Conservation (phyloP, 2,888 invertebrate species). For the Drosophila acutilabella region DNA sequence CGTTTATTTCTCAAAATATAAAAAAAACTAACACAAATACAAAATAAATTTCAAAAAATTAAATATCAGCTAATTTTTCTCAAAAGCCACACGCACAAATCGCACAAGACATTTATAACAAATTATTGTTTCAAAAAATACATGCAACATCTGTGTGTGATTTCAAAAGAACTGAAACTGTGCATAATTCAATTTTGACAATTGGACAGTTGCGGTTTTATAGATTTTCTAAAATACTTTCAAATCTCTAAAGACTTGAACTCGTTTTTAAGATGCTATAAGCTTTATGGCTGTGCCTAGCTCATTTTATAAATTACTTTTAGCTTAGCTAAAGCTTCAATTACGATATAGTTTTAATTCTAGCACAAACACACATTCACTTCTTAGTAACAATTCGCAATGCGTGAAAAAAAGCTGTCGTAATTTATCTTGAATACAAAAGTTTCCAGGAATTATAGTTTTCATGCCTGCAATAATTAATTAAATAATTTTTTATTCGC, state of each 20-base stretch:
- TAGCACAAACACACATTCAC: constrained; percentile 18
- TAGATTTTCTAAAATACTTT: background rate
- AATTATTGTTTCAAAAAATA: constrained; percentile 43
- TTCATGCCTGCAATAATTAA: constrained; percentile 68
- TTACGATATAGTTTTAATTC: constrained; percentile 22
- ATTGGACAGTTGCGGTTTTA: constrained; percentile 1
- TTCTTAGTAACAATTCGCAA: constrained; percentile 31
- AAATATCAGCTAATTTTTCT: constrained; percentile 56
- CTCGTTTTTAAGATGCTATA: background rate
- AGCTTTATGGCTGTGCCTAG: background rate
- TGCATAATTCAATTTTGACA: constrained; percentile 34
- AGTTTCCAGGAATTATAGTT: constrained; percentile 59
- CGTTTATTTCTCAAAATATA: constrained; percentile 42
- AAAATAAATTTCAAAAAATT: constrained; percentile 43
- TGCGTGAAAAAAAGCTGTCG: constrained; percentile 40
- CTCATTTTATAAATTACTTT: background rate
- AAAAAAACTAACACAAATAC: constrained; percentile 15
- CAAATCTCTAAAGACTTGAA: background rate
- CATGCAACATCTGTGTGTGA: background rate
- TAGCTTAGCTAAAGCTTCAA: constrained; percentile 5
- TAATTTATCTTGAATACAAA: constrained; percentile 48
- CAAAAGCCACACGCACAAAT: constrained; percentile 61
- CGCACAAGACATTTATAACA: constrained; percentile 34
- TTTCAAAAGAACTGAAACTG: constrained; percentile 11
- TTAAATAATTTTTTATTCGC: constrained; percentile 65